Evolutionary conservation across 2,113 vertebrate genomes (phyloP).

Genomic region (Poecile atricapillus): DNA sequence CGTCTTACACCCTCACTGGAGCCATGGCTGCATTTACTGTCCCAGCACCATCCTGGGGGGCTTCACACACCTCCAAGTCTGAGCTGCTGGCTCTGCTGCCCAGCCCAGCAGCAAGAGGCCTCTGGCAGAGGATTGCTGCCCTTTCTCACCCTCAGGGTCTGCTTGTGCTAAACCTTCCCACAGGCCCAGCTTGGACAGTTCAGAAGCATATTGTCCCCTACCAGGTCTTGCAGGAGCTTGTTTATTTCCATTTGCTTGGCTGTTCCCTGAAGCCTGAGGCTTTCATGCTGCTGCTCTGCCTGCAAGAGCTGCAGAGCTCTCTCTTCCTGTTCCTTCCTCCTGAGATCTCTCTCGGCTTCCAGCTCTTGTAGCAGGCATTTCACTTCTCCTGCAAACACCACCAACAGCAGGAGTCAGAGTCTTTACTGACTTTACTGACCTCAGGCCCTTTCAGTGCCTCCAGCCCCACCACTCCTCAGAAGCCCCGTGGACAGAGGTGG

Average conservation of each 20-base stretch:
- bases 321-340: slow-evolving; percentile 36
- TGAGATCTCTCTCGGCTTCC: slow-evolving; percentile 51
- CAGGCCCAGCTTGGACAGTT: neutral
- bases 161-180: neutral
- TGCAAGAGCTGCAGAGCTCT: slow-evolving; percentile 21
- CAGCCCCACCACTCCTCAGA: neutral
- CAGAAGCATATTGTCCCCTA: neutral
- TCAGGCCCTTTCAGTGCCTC: neutral
- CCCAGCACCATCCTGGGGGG: neutral
- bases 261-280: slow-evolving; percentile 6
- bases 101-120: neutral
- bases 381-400: slow-evolving; percentile 76
- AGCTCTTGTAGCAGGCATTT: slow-evolving; percentile 75
- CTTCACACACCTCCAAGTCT: accelerated
- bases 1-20: neutral
- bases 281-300: neutral
- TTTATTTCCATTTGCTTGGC: slow-evolving; percentile 38
- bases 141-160: neutral
- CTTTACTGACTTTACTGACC: neutral
- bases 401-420: neutral
- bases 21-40: neutral
- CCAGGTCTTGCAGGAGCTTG: slow-evolving; percentile 52
- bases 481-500: neutral
- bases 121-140: neutral
- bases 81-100: neutral